A percentile compares a stretch with the other conserved stretches of the same genome.
Conservation (phyloP, 2,888 invertebrate species). For the Trypoxylon attenuatum region DNA sequence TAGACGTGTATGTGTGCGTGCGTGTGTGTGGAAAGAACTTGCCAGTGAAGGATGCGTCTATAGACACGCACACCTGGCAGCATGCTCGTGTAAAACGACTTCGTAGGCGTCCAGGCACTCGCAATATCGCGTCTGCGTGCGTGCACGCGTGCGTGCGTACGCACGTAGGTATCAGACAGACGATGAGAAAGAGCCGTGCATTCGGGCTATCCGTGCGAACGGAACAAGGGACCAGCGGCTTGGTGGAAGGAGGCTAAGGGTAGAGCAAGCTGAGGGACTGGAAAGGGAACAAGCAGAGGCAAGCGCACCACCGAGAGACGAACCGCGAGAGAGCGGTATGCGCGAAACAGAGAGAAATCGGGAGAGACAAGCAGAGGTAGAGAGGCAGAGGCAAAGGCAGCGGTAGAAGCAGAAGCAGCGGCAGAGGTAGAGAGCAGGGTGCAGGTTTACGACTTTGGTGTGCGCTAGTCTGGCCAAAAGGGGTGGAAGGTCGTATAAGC, state of each 20-base stretch:
- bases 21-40: no score
- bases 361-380: conserved; percentile 33
- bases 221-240: conserved; percentile 48
- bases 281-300: conserved; percentile 25
- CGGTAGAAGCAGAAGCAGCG: conserved; percentile 35
- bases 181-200: conserved; percentile 67
- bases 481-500: conserved; percentile 69
- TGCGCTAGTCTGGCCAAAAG: conserved; percentile 64
- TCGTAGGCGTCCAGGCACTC: no score
- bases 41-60: no score
- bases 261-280: conserved; percentile 29
- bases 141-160: no score
- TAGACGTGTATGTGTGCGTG: no score
- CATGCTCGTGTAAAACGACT: conserved; percentile 30
- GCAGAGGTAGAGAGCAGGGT: conserved; percentile 49
- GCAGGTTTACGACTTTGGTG: conserved; percentile 65
- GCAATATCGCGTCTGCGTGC: no score
- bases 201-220: conserved; percentile 56
- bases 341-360: no score
- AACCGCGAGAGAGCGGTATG: conserved; percentile 29
- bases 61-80: background rate
- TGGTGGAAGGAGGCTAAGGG: conserved; percentile 43
- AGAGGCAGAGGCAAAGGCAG: conserved; percentile 26
- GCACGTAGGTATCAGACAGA: conserved; percentile 67
- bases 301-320: conserved; percentile 31